Conservation (phyloP, 1,140 invertebrate genomes). For the Drosophila ironensis region DNA sequence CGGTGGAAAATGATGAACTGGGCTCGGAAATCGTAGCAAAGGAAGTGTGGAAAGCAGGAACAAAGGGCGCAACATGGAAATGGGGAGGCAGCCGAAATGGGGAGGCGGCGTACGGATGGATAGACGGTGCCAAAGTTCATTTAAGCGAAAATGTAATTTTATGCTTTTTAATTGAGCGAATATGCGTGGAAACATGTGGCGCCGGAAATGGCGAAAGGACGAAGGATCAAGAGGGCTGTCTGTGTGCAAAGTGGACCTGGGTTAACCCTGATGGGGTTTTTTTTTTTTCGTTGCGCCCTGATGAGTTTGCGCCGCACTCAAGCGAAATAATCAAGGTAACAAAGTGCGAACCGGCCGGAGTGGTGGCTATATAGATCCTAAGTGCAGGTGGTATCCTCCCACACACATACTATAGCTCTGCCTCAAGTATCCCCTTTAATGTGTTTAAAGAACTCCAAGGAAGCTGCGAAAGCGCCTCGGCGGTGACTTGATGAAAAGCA, state of each 20-base stretch:
- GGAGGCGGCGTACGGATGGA: not conserved
- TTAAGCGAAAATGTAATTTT: conserved; percentile 79
- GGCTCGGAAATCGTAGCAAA: not conserved
- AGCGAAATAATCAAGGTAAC: conserved; percentile 67
- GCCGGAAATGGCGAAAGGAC: conserved; percentile 18
- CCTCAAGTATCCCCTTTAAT: conserved; percentile 34
- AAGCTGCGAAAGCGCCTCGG: conserved; percentile 5
- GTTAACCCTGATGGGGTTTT: conserved; percentile 11
- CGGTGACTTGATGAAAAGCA: conserved; percentile 66
- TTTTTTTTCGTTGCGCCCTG: conserved; percentile 36
- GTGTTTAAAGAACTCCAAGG: conserved; percentile 59
- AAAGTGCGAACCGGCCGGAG: conserved; percentile 15
- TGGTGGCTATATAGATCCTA: conserved; percentile 3
- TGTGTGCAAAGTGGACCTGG: conserved; percentile 27
- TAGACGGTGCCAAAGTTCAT: conserved; percentile 52
- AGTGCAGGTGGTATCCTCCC: conserved; percentile 24
- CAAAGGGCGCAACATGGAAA: not conserved
- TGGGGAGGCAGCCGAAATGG: not conserved
- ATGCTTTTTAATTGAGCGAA: conserved; percentile 80
- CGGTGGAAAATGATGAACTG: conserved; percentile 2
- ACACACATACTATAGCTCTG: not conserved
- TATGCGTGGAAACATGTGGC: conserved; percentile 71
- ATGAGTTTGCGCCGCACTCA: conserved; percentile 76
- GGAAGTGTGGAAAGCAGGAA: not conserved
- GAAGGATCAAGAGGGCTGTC: conserved; percentile 4